Conservation (phyloP, 2,888 invertebrate species). For the Nemotelus nigrinus region DNA sequence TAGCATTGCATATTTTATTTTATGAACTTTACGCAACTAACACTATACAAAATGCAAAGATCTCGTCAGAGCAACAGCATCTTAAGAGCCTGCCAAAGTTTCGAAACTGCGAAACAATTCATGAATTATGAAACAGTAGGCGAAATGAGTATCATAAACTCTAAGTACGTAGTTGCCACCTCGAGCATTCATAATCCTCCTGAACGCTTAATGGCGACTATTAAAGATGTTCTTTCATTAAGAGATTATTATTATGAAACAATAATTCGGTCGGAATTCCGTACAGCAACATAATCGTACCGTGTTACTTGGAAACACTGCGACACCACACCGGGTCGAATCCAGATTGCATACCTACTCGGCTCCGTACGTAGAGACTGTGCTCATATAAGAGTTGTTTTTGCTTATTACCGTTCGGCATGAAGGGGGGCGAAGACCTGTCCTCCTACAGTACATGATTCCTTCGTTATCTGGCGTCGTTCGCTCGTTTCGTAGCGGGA, state of each 20-base stretch:
- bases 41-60: neutral
- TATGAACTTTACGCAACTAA: constrained; percentile 19
- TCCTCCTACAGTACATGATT: neutral
- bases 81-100: neutral
- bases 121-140: constrained; percentile 27
- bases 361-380: neutral
- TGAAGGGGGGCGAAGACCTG: neutral
- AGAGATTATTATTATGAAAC: constrained; percentile 42
- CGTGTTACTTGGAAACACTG: neutral
- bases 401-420: constrained; percentile 2
- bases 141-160: constrained; percentile 22
- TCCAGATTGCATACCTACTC: no score
- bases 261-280: constrained; percentile 32
- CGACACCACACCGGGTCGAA: no score
- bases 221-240: constrained; percentile 45
- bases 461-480: neutral
- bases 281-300: neutral
- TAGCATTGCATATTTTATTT: constrained; percentile 43
- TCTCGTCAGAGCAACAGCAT: neutral
- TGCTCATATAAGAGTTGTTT: neutral
- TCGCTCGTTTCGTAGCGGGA: constrained; percentile 23
- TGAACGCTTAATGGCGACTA: constrained; percentile 26
- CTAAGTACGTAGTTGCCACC: constrained; percentile 35
- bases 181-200: constrained; percentile 30
- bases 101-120: constrained; percentile 8